Base-by-base conservation (phyloP, 1,140 invertebrate genomes). In the Drosophila ananassae region DNA sequence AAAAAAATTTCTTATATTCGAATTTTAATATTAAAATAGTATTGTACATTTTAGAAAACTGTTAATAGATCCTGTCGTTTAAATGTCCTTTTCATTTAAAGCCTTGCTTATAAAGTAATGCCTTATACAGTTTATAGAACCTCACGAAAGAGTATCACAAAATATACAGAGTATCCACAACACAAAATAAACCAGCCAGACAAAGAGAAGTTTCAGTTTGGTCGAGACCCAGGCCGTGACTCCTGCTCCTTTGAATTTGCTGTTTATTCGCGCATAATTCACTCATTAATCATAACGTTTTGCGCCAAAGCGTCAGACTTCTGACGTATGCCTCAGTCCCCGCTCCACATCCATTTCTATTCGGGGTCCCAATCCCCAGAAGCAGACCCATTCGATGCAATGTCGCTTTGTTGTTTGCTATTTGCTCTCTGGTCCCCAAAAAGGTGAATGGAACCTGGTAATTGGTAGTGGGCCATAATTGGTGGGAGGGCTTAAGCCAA, bases 201-300 rank as follows among this genome's bases (percentile, higher is more conserved):
- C 82, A 87, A 87, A 89, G 83, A 73, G 67, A 79, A 89, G 74
- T 77, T 71, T 77, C 79, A 71, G 61, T 48, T 68, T 69, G 51
- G 39, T 52, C 39, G 21, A 48, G 48, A 44, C 41, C 12, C 10
- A 37, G 34, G 56, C 64, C 58, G 72, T 79, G 78, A 61, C 82
- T 79, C 50, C 66, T 37, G 30, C 30, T 39, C 41, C 30, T 12
- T 21, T 79, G 79, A 63, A 54, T 89, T 89, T 77, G 76, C 79
- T 87, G 83, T 87, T 87, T 87, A 87, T 87, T 87, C 83, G 83
- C 83, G 83, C 83, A 87, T 89, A 87, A 87, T 87, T 87, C 83
- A 87, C 83, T 87, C 83, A 87, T 87, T 87, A 87, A 87, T 87
- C 83, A 87, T 87, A 83, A 87, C 83, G 76, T 83, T 89, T 76